These are phyloP conservation scores for Microtus montanus DNA, from an alignment of 2,113 vertebrate species.

Conservation along the genomic window DNA sequence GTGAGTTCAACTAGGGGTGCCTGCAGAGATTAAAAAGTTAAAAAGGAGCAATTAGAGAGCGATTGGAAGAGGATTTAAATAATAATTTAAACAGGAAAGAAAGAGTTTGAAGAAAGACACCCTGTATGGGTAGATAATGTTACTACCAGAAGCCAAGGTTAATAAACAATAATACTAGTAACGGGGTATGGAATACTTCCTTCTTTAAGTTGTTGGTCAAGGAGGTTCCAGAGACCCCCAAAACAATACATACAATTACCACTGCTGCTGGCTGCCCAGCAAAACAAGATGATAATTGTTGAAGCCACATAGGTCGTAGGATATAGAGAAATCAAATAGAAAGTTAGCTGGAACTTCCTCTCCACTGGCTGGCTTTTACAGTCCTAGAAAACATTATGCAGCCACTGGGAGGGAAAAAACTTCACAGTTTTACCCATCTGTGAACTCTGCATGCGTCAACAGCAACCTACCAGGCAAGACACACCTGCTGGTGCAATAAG, in stretches of 20 bases:
- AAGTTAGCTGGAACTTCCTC: neutral
- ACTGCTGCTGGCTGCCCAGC: neutral
- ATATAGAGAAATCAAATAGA: neutral
- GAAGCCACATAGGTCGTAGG: neutral
- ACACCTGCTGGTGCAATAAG: neutral
- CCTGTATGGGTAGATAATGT: neutral
- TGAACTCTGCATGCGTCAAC: neutral
- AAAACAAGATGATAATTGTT: neutral
- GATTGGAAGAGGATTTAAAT: neutral
- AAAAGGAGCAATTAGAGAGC: neutral
- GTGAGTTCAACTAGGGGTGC: neutral
- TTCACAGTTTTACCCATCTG: neutral
- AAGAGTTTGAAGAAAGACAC: neutral
- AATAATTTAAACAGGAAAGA: neutral
- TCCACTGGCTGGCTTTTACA: neutral
- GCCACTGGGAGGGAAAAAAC: neutral
- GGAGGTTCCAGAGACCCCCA: neutral
- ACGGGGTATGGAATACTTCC: neutral
- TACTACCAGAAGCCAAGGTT: neutral
- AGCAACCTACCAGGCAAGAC: neutral
- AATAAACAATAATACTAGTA: neutral
- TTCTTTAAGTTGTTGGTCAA: neutral
- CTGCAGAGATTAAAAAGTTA: neutral
- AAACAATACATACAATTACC: neutral
- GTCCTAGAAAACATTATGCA: neutral